Base-by-base conservation (phyloP, 2,888 invertebrate genomes). In the Acanthosepion pharaonis region DNA sequence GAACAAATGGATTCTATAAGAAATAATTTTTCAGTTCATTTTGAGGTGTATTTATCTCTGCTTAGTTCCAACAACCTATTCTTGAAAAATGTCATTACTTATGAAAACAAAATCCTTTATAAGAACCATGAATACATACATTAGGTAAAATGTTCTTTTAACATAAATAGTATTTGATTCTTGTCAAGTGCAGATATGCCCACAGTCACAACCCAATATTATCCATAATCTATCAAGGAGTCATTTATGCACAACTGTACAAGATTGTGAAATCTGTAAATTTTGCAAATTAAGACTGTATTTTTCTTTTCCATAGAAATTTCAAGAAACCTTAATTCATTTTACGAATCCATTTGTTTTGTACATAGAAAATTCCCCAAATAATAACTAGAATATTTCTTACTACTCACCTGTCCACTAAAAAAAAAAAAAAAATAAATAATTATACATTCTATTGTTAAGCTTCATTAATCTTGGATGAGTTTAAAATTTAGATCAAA, bases 401-500 rank as follows among this genome's bases (percentile, higher is more conserved):
- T n/a, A 15, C 28, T 11, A 9, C 28, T 78, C 78, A 78, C 78
- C 78, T 78, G 78, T 11, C 15, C 78, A n/a, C n/a, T 33, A 78
- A 78, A 78, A n/a, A 11, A 78, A 78, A 78, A n/a, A 11, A 18
- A 55, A 55, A 55, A 55, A 55, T 28, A 78, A 33, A 78, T 78
- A n/a, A 78, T 33, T 78, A 78, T 78, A 78, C n/a, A 78, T 33
- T 78, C 11, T 8, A 51, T 23, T 51, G 28, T 93, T 53, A 33
- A 59, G 33, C 53, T 28, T 33, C 59, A 93, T 49, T 93, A 53
- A 53, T 55, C 93, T 55, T 33, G 93, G 48, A 93, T n/a, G 42
- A 55, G 42, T 55, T 55, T 93, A 92, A 28, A 51, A 55, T 93
- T 93, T 20, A 93, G 59, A 55, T 93, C 20, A 93, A 49, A 33